These are phyloP conservation scores for Tetragnatha versicolor DNA, from an alignment of 1,140 invertebrate species.

Conservation along the genomic window DNA sequence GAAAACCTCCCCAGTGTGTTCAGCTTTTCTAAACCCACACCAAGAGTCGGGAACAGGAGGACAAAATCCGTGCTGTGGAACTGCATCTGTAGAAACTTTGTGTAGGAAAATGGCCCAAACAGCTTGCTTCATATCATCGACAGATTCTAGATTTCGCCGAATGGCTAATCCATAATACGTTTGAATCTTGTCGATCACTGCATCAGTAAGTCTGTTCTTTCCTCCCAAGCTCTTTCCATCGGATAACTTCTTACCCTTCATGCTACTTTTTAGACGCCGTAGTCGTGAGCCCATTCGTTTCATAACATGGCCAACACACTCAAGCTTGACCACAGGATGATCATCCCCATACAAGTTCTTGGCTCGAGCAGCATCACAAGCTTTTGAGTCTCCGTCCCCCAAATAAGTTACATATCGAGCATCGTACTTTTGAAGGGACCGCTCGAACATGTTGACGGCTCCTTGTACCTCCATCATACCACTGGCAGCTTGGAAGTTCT, in stretches of 20 bases:
- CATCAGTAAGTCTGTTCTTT: neutral
- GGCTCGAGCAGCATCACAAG: conserved; percentile 40
- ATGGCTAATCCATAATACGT: conserved; percentile 12
- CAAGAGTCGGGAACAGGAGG: neutral
- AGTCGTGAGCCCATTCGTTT: conserved; percentile 26
- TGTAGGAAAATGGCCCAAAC: conserved; percentile 18
- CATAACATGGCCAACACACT: conserved; percentile 12
- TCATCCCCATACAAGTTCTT: conserved; percentile 52
- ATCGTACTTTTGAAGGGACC: conserved; percentile 34
- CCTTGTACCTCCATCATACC: conserved; percentile 57
- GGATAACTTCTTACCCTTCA: neutral
- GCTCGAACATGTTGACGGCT: conserved; percentile 44
- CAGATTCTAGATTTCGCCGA: neutral
- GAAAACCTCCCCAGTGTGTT: neutral
- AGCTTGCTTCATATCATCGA: neutral
- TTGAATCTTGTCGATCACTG: neutral
- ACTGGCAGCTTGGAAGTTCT: conserved; percentile 51
- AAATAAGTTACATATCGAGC: conserved; percentile 55
- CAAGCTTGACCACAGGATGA: neutral
- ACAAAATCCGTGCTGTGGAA: conserved; percentile 16
- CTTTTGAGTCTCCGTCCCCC: conserved; percentile 56
- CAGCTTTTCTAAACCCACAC: conserved; percentile 9
- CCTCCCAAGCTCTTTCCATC: conserved; percentile 7
- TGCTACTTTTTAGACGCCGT: neutral
- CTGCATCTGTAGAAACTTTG: neutral